Evolutionary conservation across 2,888 invertebrate genomes (phyloP).

Genomic region (Plutella xylostella): DNA sequence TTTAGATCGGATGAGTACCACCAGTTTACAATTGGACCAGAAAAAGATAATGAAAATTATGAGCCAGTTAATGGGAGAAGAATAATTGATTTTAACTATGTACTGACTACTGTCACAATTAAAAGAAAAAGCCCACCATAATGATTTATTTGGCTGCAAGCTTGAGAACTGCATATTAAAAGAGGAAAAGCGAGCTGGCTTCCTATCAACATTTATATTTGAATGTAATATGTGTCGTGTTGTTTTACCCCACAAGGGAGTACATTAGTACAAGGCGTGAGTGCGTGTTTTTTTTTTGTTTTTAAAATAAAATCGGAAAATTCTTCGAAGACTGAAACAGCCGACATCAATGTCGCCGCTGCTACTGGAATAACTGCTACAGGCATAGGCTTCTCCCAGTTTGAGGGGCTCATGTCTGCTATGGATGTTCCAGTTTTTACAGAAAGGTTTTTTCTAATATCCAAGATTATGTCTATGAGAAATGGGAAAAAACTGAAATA

Average conservation of each 20-base stretch:
- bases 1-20: no score
- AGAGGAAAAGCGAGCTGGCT: not conserved
- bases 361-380: slow-evolving; percentile 15
- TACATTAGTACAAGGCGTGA: no score
- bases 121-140: not conserved
- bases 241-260: no score
- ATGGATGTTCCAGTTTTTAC: slow-evolving; percentile 14
- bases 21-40: no score
- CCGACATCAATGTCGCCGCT: slow-evolving; percentile 15
- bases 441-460: slow-evolving; percentile 6
- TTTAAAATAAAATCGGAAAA: slow-evolving; percentile 1
- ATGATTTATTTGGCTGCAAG: not conserved
- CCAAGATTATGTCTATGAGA: slow-evolving; percentile 9
- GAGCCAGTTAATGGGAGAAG: not conserved
- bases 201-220: not conserved
- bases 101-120: not conserved
- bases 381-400: slow-evolving; percentile 17
- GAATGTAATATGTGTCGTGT: not conserved
- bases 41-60: no score
- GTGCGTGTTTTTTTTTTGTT: no score
- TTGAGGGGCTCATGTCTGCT: slow-evolving; percentile 16
- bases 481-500: slow-evolving; percentile 5
- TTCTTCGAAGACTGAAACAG: not conserved
- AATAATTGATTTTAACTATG: not conserved
- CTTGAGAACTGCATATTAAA: not conserved